phyloP scores from a whole-genome alignment of 2,888 invertebrate genomes.

The Atrina japonica region DNA sequence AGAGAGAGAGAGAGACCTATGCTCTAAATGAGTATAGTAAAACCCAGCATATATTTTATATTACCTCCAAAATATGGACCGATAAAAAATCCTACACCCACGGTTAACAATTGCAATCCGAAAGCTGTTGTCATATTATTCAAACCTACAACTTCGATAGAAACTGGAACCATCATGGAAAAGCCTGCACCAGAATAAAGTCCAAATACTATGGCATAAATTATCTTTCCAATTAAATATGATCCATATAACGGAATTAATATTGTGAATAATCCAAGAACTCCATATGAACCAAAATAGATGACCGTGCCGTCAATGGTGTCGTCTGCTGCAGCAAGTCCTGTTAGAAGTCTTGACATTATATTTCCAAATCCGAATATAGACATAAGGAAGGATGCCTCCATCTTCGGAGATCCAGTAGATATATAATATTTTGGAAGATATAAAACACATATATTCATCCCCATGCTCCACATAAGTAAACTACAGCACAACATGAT shows the following conservation, averaged over 20 bases:
- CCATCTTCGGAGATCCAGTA: conserved; percentile 14
- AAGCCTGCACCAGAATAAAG: conserved; percentile 52
- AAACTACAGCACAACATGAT: conserved; percentile 21
- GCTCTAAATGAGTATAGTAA: too few relatives aligned
- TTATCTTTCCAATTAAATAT: conserved; percentile 9
- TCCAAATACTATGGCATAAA: conserved; percentile 35
- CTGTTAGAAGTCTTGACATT: conserved; percentile 22
- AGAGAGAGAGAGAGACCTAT: too few relatives aligned
- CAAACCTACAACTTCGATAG: conserved; percentile 44
- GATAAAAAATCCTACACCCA: conserved; percentile 45
- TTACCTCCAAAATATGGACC: conserved; percentile 52
- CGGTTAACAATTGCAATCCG: conserved; percentile 49
- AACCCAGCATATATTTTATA: too few relatives aligned
- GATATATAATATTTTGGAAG: conserved; percentile 22
- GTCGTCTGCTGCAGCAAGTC: conserved; percentile 18
- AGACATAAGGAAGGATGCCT: conserved; percentile 26
- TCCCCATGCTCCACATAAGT: conserved; percentile 22
- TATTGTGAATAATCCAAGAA: conserved; percentile 20
- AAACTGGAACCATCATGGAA: conserved; percentile 49
- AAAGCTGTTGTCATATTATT: conserved; percentile 47
- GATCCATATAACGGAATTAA: conserved; percentile 15
- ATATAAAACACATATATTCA: conserved; percentile 21
- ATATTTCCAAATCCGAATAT: conserved; percentile 16
- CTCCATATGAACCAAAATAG: conserved; percentile 23
- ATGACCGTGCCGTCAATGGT: conserved; percentile 24